A percentile compares a stretch with the other conserved stretches of the same genome.
phyloP scores from a whole-genome alignment of 2,888 invertebrate species.

The Spodoptera picta region DNA sequence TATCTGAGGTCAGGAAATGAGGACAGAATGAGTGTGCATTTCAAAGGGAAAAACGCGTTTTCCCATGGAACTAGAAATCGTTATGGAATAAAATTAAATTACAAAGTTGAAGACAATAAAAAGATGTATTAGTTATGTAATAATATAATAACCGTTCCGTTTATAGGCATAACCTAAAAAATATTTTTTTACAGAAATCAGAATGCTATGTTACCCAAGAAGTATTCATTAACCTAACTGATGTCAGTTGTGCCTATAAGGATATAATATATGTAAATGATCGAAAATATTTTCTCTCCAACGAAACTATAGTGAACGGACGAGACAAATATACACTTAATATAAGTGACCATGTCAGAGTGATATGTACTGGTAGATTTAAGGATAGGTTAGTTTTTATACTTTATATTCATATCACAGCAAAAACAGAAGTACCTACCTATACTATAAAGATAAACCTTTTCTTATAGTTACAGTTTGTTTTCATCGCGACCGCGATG shows the following conservation, averaged over 20 bases:
- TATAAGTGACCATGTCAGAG: conserved; percentile 92
- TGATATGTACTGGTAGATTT: conserved; percentile 87
- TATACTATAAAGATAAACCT: neutral
- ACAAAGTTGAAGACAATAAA: no score
- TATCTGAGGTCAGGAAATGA: no score
- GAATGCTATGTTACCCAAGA: conserved; percentile 73
- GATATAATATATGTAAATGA: conserved; percentile 92
- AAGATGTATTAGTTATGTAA: no score
- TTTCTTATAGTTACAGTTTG: conserved; percentile 19
- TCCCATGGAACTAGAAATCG: no score
- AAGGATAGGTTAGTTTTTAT: conserved; percentile 63
- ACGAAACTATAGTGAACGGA: conserved; percentile 84
- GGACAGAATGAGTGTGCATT: no score
- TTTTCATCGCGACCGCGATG: conserved; percentile 65
- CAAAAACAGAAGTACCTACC: neutral
- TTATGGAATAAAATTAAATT: no score
- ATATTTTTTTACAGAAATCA: conserved; percentile 81
- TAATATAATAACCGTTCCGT: neutral
- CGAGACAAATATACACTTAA: conserved; percentile 89
- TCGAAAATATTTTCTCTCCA: conserved; percentile 83
- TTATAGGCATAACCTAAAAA: neutral
- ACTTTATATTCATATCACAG: neutral
- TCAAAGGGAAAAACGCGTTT: no score
- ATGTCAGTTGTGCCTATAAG: conserved; percentile 87
- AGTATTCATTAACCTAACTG: conserved; percentile 63